Conservation (phyloP, 1,140 invertebrate species). For the Goniozus legneri region DNA sequence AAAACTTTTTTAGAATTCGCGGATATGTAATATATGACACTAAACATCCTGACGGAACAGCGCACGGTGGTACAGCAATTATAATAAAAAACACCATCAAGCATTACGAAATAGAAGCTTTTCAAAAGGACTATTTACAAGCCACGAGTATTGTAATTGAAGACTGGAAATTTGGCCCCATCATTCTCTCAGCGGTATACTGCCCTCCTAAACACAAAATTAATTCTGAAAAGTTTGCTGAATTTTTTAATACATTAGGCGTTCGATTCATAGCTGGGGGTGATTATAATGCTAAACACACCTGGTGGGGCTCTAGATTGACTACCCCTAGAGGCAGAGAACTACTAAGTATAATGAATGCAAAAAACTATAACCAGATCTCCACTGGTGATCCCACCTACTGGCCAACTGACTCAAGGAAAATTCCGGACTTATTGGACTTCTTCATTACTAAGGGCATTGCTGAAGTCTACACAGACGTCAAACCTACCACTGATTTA, state of each 20-base stretch:
- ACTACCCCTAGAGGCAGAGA: conserved; percentile 29
- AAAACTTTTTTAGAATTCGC: conserved; percentile 18
- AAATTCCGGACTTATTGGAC: conserved; percentile 39
- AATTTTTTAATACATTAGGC: conserved; percentile 20
- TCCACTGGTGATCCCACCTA: conserved; percentile 42
- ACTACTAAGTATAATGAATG: conserved; percentile 25
- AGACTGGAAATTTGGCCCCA: background rate
- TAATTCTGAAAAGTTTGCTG: conserved; percentile 11
- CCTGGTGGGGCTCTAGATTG: conserved; percentile 41
- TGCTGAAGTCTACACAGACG: too few species aligned
- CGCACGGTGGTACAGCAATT: conserved; percentile 26
- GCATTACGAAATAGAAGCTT: conserved; percentile 1
- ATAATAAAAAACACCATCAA: conserved; percentile 17
- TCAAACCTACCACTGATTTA: too few species aligned
- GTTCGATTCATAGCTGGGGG: conserved; percentile 30
- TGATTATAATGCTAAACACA: conserved; percentile 49
- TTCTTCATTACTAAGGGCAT: conserved; percentile 18
- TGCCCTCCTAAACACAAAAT: conserved; percentile 18
- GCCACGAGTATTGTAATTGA: conserved; percentile 15
- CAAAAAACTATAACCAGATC: conserved; percentile 22
- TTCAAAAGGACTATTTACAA: conserved; percentile 19
- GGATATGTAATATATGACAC: conserved; percentile 21
- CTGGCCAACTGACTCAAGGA: conserved; percentile 36
- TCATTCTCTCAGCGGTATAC: conserved; percentile 21
- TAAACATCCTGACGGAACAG: conserved; percentile 23